Percentiles rank a stretch among this genome's conserved stretches.
phyloP scores from a whole-genome alignment of 1,140 invertebrate species.

The Cydia pomonella region DNA sequence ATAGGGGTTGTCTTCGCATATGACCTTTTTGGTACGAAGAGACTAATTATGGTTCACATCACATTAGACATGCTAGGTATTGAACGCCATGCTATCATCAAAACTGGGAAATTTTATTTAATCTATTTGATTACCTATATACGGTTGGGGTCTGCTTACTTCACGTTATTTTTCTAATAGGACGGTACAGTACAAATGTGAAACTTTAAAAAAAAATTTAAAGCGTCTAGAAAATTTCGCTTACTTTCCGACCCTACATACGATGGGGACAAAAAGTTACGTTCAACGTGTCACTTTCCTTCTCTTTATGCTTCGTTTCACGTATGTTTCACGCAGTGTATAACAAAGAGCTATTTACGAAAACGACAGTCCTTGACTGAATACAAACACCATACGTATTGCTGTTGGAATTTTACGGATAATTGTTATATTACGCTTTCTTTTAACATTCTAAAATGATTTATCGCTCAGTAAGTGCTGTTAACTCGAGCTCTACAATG shows the following conservation, averaged over 20 bases:
- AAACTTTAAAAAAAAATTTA: no score
- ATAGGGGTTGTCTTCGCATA: not conserved
- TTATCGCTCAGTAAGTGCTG: constrained; percentile 31
- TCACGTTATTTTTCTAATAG: no score
- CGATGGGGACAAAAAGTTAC: not conserved
- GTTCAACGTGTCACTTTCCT: not conserved
- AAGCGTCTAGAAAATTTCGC: no score
- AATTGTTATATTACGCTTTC: constrained; percentile 27
- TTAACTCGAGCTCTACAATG: constrained; percentile 48
- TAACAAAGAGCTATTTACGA: constrained; percentile 6
- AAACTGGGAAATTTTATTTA: no score
- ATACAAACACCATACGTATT: constrained; percentile 21
- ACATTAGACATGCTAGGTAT: not conserved
- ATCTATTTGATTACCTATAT: no score
- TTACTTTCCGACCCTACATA: no score
- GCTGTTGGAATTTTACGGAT: constrained; percentile 29
- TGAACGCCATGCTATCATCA: no score
- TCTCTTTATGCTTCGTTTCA: not conserved
- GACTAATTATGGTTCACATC: not conserved
- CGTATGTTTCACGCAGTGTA: not conserved
- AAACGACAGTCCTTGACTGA: constrained; percentile 16
- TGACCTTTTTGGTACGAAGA: not conserved
- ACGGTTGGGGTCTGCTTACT: no score
- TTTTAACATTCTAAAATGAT: constrained; percentile 30
- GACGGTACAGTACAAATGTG: no score